These are phyloP conservation scores for Drosophila pectinifera DNA, from an alignment of 1,140 invertebrate species.

Conservation along the genomic window DNA sequence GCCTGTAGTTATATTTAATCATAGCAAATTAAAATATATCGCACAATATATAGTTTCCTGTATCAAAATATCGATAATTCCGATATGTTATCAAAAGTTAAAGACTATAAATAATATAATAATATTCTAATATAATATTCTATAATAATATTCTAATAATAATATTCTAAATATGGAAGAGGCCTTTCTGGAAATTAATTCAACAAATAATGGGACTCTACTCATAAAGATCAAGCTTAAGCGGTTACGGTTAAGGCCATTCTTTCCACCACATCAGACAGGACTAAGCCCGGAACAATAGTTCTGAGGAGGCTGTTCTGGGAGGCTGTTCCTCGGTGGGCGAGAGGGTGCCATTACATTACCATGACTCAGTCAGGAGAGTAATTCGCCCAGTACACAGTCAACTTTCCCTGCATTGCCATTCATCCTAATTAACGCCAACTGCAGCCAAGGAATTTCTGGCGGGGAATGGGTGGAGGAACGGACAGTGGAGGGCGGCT, in stretches of 20 bases:
- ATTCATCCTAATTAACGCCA: slow-evolving; percentile 64
- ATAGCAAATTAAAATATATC: too few species aligned
- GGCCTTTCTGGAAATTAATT: too few species aligned
- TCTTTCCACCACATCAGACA: not conserved
- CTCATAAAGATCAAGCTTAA: not conserved
- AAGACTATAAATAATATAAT: too few species aligned
- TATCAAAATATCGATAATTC: too few species aligned
- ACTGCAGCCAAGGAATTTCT: slow-evolving; percentile 13
- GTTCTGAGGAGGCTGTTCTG: slow-evolving; percentile 2
- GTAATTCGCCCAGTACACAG: slow-evolving; percentile 3
- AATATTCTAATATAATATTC: too few species aligned
- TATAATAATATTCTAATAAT: too few species aligned
- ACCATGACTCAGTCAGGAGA: not conserved
- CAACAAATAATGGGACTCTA: too few species aligned
- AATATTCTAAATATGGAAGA: too few species aligned
- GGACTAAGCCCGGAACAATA: not conserved
- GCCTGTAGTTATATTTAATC: too few species aligned
- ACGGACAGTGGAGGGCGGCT: not conserved
- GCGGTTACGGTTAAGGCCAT: not conserved
- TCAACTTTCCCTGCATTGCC: slow-evolving; percentile 15
- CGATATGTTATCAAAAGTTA: too few species aligned
- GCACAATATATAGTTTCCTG: too few species aligned
- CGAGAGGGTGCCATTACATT: slow-evolving; percentile 1
- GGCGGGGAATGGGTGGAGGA: not conserved
- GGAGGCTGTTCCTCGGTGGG: not conserved